Base-by-base conservation (phyloP, 2,888 invertebrate species). In the Phragmatobia fuliginosa region DNA sequence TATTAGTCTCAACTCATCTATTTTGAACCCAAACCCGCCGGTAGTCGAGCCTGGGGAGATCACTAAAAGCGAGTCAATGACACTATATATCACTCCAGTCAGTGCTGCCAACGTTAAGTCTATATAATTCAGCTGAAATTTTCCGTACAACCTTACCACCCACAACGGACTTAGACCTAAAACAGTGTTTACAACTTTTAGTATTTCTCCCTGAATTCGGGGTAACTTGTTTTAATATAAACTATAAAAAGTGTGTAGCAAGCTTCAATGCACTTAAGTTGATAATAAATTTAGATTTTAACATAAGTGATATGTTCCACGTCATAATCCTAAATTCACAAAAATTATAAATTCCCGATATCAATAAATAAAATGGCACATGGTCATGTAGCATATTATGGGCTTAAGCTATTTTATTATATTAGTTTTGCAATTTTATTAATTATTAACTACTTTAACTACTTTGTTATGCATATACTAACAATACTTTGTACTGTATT, bases 1-100 rank as follows among this genome's bases (percentile, higher is more conserved):
- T 65, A 56, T 56, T 56, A 65, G 65, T 65, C 18, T 52, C 8
- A 28, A 56, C 38, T 36, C 62, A 36, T 56, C 56, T 65, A 56
- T 56, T 67, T 70, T 62, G 31, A 66, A 33, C 16, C 59, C 28
- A 59, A 59, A 31, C 52, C 65, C 52, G 64, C 14, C 25, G 18
- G 38, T 60, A 60, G 59, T 64, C 38, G 41, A 16, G 21, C 62
- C 45, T 62, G 31, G 32, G 25, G 14, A 25, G 56, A 25, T 60
- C 25, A n/a, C 11, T 49, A 66, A 69, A 59, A 70, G 21, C 45
- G 32, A 71, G 72, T 72, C 78, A 82, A 70, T 66, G 80, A 70
- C 80, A 74, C 66, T 61, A 67, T 61, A 36, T 59, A 67, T 77
- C 66, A 80, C 69, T 56, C 72, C 58, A 60, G 52, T 33, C 60